Percentiles rank a stretch among this genome's conserved stretches.
Evolutionary conservation across 2,113 vertebrate species (phyloP).

Genomic region (Montifringilla adamsi): DNA sequence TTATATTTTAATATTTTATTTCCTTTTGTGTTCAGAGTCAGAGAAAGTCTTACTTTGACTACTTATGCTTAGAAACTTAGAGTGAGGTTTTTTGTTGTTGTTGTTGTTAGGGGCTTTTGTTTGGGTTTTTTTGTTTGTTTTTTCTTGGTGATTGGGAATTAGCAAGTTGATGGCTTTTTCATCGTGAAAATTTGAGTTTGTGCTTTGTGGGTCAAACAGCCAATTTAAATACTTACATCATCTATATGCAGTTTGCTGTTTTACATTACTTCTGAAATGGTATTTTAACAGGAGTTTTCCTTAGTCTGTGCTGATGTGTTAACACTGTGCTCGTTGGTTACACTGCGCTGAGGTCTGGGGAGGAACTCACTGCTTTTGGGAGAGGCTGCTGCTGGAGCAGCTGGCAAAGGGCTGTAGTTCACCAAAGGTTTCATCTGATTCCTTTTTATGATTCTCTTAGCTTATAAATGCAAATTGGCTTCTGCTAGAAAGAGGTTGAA

Average conservation of each 20-base stretch:
- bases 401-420: background rate
- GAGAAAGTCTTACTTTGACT: background rate
- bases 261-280: background rate
- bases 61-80: background rate
- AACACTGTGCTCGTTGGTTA: background rate
- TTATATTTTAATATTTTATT: background rate
- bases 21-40: background rate
- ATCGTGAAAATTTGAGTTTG: background rate
- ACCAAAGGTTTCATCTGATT: background rate
- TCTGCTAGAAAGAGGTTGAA: background rate
- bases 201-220: background rate
- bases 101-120: background rate
- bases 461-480: background rate
- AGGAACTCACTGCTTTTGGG: background rate
- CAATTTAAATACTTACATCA: background rate
- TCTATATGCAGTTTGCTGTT: background rate
- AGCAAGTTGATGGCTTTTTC: background rate
- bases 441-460: background rate
- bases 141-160: background rate
- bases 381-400: background rate
- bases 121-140: background rate
- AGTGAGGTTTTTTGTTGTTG: background rate
- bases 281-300: background rate
- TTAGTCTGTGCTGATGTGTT: background rate
- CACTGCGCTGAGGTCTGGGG: rapidly evolving